These are phyloP conservation scores for Megalops atlanticus DNA, from an alignment of 2,113 vertebrate species.

Conservation along the genomic window DNA sequence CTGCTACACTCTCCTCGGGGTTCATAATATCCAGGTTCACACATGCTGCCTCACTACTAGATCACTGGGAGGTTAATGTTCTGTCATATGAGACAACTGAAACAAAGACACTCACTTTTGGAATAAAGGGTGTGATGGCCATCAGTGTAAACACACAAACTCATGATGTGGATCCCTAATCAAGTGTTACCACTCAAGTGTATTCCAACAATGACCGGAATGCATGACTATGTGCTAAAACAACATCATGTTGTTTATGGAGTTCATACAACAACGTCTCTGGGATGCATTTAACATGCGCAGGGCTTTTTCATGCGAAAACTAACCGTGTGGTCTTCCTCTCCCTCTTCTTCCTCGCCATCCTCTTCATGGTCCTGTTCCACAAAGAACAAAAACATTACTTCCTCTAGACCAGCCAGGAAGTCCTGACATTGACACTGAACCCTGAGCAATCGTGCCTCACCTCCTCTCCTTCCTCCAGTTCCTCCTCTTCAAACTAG, in stretches of 20 bases:
- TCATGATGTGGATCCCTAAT: neutral
- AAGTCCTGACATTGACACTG: too few species aligned
- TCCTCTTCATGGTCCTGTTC: slow-evolving; percentile 91
- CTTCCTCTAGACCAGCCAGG: too few species aligned
- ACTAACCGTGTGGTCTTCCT: slow-evolving; percentile 82
- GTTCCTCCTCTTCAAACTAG: slow-evolving; percentile 93
- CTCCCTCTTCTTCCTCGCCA: slow-evolving; percentile 88
- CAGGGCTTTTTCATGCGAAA: neutral
- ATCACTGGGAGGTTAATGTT: too few species aligned
- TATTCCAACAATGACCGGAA: too few species aligned
- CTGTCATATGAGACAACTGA: too few species aligned
- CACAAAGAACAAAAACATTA: slow-evolving; percentile 40
- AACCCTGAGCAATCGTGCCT: slow-evolving; percentile 38
- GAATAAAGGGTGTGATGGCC: slow-evolving; percentile 25
- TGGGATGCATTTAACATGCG: too few species aligned
- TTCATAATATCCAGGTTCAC: too few species aligned
- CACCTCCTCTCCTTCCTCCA: slow-evolving; percentile 96
- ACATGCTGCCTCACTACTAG: too few species aligned
- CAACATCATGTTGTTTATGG: neutral
- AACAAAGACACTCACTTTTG: too few species aligned
- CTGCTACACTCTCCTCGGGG: neutral
- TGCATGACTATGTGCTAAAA: too few species aligned
- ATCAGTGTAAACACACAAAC: slow-evolving; percentile 31
- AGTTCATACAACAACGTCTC: too few species aligned
- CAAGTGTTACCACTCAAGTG: too few species aligned